Evolutionary conservation across 2,797 vertebrate genomes (phyloP), one percentile per base, ranked within the genome.

Genomic region (Salmo trutta): DNA sequence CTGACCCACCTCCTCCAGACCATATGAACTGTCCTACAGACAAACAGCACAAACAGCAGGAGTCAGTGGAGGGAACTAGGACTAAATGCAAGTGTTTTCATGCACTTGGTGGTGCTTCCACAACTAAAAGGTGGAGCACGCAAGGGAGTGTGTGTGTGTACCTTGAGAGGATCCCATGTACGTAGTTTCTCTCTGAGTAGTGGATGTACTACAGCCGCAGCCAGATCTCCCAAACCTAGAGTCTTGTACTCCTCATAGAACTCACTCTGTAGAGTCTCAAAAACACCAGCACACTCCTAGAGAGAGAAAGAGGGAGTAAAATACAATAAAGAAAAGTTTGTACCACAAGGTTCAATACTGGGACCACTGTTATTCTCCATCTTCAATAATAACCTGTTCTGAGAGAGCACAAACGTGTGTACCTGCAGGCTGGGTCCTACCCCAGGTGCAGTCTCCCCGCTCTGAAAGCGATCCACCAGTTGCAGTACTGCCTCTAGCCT

Each of bases 191-290:
- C 96, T 81, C 96, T 97, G 82, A 99, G 93, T 51, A 99, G 94
- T 0, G 98, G 98, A 77, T 98, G 96, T 65, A 99, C 94, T 3
- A 97, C 96, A 66, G 97, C 96, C 56, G 96, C 96, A 0, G 98
- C 96, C 12, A 99, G 90, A 83, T 98, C 97, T 4, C 94, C 93
- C 17, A 98, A 91, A 74, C 97, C 98, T 0, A 98, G 95, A 80
- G 94, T 94, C 24, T 97, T 95, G 86, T 99, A 99, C 87, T 99
- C 98, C 85, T 98, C 96, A 0, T 97, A 97, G 90, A 96, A 99
- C 73, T 98, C 96, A n/a, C 95, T 96, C 85, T 98, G 97, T 47
- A 99, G 93, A 0, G 95, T 97, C 89, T 98, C 95, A 64, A 99
- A 99, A 77, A 98, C 86, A 27, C 75, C 93, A 0, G 95, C 96